Base-by-base conservation (phyloP, 2,113 vertebrate species). In the Setophaga coronata region DNA sequence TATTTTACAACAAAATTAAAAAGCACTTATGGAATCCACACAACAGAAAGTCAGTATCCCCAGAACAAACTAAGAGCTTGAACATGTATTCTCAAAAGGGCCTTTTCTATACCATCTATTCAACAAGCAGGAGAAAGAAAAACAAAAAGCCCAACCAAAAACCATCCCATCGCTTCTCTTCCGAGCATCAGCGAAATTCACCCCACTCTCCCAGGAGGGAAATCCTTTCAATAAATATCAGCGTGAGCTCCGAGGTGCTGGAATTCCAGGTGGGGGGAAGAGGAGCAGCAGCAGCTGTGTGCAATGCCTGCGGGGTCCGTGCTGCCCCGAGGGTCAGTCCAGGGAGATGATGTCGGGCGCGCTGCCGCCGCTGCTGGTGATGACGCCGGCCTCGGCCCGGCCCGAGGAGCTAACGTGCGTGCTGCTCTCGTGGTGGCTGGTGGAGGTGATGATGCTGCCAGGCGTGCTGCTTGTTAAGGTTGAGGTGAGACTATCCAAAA, bases 281-380 rank as follows among this genome's bases (percentile, higher is more conserved):
- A 89, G 67, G 14, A 81, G 65, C 53, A 84, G 82, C 50, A 86
- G 78, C 87, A 90, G 91, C 93, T 85, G 24, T 80, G 92, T 83
- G 80, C 70, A 42, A 15, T 88, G 79, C 77, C 92, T 95, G 91
- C 76, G 53, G 88, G 94, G 93, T 91, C 57, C 36, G 3, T n/a
- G 81, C 57, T 71, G 95, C 84, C 67, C 86, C 45, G 3, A 8
- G 34, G 54, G 74, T 98, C 97, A 99, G 97, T 99, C 99, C 96
- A 99, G 96, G 21, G 99, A 99, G 97, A 99, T 99, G 95, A 99
- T 98, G 71, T 99, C 99, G 3, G 99, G 99, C 82, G 98, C 97
- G 40, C 92, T 95, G 92, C 97, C 95, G 13, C 97, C 95, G 12
- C 97, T 96, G 18, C 98, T 98, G 10, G 98, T 98, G 93, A 99